Evolutionary conservation across 2,797 vertebrate genomes (phyloP).

Genomic region (Sorex maritimensis): DNA sequence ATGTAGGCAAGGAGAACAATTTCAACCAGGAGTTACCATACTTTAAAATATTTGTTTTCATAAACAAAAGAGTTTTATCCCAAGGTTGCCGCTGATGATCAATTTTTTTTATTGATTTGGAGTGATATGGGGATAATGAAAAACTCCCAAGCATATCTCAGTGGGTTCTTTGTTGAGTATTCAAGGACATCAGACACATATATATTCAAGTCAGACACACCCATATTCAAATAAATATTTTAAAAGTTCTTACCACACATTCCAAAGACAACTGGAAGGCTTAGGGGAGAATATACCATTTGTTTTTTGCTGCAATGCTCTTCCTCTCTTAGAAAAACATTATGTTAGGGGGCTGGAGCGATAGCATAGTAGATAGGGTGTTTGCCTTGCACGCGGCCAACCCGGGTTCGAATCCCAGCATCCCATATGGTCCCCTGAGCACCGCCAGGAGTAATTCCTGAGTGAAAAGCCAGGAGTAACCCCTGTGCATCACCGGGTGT

Average conservation of each 20-base stretch:
- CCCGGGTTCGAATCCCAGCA: too few relatives aligned
- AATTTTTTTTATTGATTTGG: background rate
- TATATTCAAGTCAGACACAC: background rate
- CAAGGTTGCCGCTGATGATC: background rate
- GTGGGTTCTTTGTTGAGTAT: background rate
- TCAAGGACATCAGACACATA: conserved; percentile 6
- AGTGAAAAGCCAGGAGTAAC: too few relatives aligned
- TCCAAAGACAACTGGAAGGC: background rate
- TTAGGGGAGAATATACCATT: background rate
- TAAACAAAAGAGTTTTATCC: background rate
- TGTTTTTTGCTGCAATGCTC: background rate
- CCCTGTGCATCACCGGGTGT: too few relatives aligned
- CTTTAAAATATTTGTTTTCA: background rate
- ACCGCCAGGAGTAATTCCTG: too few relatives aligned
- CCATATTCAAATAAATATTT: background rate
- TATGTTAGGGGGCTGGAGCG: too few relatives aligned
- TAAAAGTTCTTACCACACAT: background rate
- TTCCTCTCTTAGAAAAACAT: background rate
- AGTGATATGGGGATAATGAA: background rate
- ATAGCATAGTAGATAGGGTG: too few relatives aligned
- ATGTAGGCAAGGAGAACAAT: background rate
- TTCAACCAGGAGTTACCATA: background rate
- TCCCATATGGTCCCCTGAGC: too few relatives aligned
- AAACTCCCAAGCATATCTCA: background rate
- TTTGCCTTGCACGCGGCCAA: too few relatives aligned